Conservation (phyloP, 2,113 vertebrate species). For the Oncorhynchus gorbuscha region DNA sequence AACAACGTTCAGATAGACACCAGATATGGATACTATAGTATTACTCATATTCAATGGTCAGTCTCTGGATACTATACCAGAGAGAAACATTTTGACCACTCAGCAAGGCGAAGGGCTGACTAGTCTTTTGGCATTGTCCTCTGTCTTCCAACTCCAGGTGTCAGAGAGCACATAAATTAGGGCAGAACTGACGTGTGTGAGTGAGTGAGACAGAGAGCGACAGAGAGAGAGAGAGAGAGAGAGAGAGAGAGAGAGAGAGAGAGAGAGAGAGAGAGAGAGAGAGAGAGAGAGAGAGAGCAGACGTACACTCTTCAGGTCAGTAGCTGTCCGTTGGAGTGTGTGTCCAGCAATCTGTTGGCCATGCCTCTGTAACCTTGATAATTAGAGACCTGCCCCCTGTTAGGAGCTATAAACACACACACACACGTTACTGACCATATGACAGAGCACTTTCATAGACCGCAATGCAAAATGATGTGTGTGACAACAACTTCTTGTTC, state of each 20-base stretch:
- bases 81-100: too few species aligned
- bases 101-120: too few species aligned
- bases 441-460: slow-evolving; percentile 10
- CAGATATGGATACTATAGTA: too few species aligned
- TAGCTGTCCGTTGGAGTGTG: slow-evolving; percentile 60
- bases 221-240: slow-evolving; percentile 8
- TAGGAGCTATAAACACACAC: slow-evolving; percentile 57
- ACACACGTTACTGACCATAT: slow-evolving; percentile 43
- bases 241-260: slow-evolving; percentile 25
- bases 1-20: too few species aligned
- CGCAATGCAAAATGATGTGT: background rate
- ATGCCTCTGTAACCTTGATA: slow-evolving; percentile 72
- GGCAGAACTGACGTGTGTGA: background rate
- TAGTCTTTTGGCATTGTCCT: too few species aligned
- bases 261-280: background rate
- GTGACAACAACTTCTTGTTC: background rate
- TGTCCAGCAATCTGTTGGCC: slow-evolving; percentile 66
- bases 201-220: slow-evolving; percentile 30
- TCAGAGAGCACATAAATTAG: too few species aligned
- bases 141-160: too few species aligned
- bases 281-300: slow-evolving; percentile 45
- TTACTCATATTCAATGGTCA: too few species aligned
- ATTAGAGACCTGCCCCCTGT: slow-evolving; percentile 66
- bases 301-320: slow-evolving; percentile 65
- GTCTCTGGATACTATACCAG: too few species aligned